Conservation (phyloP, 2,888 invertebrate species). For the Parnassius mnemosyne region DNA sequence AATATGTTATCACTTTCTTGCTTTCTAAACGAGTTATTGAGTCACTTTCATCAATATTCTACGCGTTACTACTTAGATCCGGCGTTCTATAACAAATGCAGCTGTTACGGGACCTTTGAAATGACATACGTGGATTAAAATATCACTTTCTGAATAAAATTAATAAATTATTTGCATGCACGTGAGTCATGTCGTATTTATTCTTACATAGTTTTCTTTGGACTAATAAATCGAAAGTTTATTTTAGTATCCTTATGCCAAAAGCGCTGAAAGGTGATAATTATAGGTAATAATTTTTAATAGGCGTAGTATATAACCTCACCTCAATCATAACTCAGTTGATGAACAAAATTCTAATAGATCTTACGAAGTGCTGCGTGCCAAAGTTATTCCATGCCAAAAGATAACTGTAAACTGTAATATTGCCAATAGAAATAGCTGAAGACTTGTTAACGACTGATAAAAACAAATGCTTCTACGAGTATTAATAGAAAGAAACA, state of each 20-base stretch:
- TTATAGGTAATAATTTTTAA: conserved; percentile 28
- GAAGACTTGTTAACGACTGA: conserved; percentile 8
- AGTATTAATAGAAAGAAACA: too few species aligned
- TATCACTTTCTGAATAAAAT: conserved; percentile 21
- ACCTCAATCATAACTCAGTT: conserved; percentile 17
- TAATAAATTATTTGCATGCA: conserved; percentile 5
- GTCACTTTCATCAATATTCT: conserved; percentile 27
- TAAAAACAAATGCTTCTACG: conserved; percentile 25
- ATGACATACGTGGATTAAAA: conserved; percentile 17
- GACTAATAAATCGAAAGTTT: conserved; percentile 27
- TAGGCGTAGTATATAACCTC: conserved; percentile 15
- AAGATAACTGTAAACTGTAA: conserved; percentile 9
- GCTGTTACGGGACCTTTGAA: conserved; percentile 12
- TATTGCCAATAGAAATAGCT: conserved; percentile 12
- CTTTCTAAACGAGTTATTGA: conserved; percentile 32
- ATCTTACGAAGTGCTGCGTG: conserved; percentile 1
- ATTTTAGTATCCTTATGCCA: conserved; percentile 43
- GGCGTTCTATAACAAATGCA: conserved; percentile 15
- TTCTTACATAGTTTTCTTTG: conserved; percentile 14
- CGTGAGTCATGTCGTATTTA: conserved; percentile 17
- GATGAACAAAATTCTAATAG: conserved; percentile 4
- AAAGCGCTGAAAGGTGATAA: conserved; percentile 45
- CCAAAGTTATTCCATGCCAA: conserved; percentile 17
- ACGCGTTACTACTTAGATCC: conserved; percentile 16
- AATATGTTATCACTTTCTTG: conserved; percentile 26